Evolutionary conservation across 2,113 vertebrate species (phyloP), one percentile per base, ranked within the genome.

Genomic region (Otolemur garnettii): DNA sequence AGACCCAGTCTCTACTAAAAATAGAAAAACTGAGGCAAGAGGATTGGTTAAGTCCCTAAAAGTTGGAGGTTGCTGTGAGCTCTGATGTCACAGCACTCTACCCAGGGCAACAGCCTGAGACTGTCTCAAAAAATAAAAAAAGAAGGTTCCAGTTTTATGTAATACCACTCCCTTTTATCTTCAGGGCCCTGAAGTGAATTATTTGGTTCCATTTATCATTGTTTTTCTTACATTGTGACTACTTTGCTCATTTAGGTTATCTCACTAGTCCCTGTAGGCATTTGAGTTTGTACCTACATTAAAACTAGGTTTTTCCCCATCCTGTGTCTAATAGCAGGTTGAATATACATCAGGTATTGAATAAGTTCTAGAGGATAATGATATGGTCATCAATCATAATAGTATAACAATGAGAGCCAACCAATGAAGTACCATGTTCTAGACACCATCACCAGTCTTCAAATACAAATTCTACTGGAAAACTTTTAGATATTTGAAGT

Each of bases 381-480:
- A 89, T 21, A 71, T 0, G 2, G 24, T 83, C 45, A 95, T 45
- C 33, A 26, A 60, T 22, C 12, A 55, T 60, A 82, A 82, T 22
- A 81, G 91, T 89, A 62, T 50, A 50, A 50, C 10, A 50, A 50
- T 86, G 26, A 90, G 96, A 95, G n/a, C 11, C n/a, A 93, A 7
- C 15, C n/a, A 74, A 7, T 14, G 38, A 80, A n/a, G 13, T 24
- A 83, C 55, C 18, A 71, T 21, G 4, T 87, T 50, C 30, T 62
- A 72, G 28, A 92, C 0, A 45, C 2, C 5, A 81, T 38, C 11
- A 77, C 24, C 35, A 64, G 4, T 15, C 24, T 28, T 75, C 28
- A 89, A 21, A 92, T 72, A 83, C 18, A 83, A 91, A 91, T 30
- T 1, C 64, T 45, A 38, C 30, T 30, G 38, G 42, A 84, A 91